Conservation (phyloP, 2,797 vertebrate species). For the Takifugu rubripes region DNA sequence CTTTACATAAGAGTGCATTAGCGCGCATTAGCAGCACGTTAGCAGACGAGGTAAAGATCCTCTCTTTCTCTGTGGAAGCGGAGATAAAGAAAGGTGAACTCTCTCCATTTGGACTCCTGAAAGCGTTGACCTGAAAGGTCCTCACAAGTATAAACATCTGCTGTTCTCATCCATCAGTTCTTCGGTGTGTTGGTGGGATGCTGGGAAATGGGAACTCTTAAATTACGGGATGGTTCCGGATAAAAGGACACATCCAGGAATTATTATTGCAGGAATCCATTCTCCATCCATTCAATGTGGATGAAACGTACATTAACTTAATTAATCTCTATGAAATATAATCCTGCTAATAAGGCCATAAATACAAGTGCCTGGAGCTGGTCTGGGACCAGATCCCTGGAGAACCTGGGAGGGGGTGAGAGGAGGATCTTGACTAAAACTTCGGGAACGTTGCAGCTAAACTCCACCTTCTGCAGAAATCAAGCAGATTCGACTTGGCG, state of each 20-base stretch:
- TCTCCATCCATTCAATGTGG: no score
- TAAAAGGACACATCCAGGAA: not conserved
- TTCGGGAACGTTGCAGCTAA: no score
- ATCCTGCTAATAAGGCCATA: no score
- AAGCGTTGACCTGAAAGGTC: not conserved
- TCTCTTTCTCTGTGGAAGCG: conserved; percentile 18
- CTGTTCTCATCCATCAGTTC: not conserved
- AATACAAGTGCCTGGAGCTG: no score
- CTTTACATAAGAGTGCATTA: conserved; percentile 28
- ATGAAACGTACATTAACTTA: no score
- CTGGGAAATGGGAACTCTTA: not conserved
- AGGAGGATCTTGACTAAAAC: no score
- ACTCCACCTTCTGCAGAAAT: no score
- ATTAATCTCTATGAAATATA: no score
- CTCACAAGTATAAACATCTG: not conserved
- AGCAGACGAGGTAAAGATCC: conserved; percentile 14
- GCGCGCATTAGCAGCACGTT: conserved; percentile 28
- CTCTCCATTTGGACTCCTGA: not conserved
- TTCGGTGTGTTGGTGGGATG: not conserved
- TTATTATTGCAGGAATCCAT: no score
- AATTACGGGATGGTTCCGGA: not conserved
- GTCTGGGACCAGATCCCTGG: no score
- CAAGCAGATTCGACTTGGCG: no score
- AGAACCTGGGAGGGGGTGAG: no score
- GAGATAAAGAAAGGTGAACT: conserved; percentile 5